These are phyloP conservation scores for Heptranchias perlo DNA, from an alignment of 2,113 vertebrate genomes.

Conservation along the genomic window DNA sequence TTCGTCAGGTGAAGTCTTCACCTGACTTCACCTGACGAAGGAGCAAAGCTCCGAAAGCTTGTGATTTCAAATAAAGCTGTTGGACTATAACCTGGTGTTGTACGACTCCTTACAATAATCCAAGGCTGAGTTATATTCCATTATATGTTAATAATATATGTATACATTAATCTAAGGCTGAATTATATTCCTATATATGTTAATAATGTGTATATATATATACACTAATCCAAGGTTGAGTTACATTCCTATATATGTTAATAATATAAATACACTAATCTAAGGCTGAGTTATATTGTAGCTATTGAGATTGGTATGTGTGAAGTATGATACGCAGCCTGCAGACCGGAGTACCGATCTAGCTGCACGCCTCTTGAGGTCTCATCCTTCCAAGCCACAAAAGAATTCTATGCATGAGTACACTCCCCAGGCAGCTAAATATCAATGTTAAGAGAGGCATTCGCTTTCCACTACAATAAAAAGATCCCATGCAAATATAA, in stretches of 20 bases:
- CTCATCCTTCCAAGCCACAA: not conserved
- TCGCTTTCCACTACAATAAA: not conserved
- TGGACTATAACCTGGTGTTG: too few species aligned
- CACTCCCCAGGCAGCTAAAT: not conserved
- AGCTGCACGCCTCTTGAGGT: not conserved
- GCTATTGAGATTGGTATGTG: not conserved
- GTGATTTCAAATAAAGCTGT: too few species aligned
- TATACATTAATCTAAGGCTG: not conserved
- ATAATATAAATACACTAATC: not conserved
- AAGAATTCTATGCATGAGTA: not conserved
- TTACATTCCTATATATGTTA: too few species aligned
- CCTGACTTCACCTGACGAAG: too few species aligned
- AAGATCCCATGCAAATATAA: not conserved
- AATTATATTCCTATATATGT: not conserved
- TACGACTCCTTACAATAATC: too few species aligned
- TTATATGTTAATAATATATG: not conserved
- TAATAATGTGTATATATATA: not conserved
- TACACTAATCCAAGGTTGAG: not conserved
- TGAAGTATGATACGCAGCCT: not conserved
- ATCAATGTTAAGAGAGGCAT: not conserved
- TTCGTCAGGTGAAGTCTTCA: too few species aligned
- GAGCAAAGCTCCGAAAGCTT: too few species aligned
- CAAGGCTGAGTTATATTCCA: too few species aligned
- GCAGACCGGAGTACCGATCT: not conserved
- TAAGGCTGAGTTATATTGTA: not conserved